Evolutionary conservation across 2,113 vertebrate genomes (phyloP), one percentile per base, ranked within the genome.

Genomic region (Lagopus leucura): DNA sequence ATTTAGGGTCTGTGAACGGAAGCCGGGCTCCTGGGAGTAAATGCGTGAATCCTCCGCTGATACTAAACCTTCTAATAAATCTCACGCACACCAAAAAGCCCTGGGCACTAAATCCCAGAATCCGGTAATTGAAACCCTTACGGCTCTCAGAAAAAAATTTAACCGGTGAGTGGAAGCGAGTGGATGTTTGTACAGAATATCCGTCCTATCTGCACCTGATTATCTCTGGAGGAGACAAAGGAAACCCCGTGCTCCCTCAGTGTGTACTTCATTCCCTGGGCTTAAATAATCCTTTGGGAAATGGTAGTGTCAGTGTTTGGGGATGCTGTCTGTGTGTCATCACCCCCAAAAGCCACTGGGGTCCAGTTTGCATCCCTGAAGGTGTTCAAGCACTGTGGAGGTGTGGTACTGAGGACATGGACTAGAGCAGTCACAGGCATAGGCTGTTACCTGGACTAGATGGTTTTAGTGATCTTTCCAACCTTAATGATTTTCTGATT

Each of bases 1-100:
- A 98, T 98, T 98, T 98, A 98, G 97, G 97, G 98, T 97, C 97
- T 98, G 94, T 93, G 97, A 98, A 98, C 98, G 97, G 98, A 98
- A 98, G 97, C 97, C 89, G 93, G 96, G 98, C 98, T 98, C 97
- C 96, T 97, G 98, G 97, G 98, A 98, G 97, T 97, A 97, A 97
- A 98, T 97, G 97, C 92, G 97, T 97, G 98, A 98, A 98, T 98
- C 98, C 97, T 98, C 96, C 82, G 93, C 97, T 95, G 97, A 97
- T 98, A 98, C 97, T 98, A 98, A 98, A 98, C 98, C 98, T 97
- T 96, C 97, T 96, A 98, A 98, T 98, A 98, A 98, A 98, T 98
- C 98, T 98, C 94, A 96, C 89, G 76, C 97, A 96, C 97, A 98
- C 98, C 98, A 98, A 98, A 97, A 97, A 98, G 98, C 98, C 97